These are phyloP conservation scores for Rattus rattus DNA, from an alignment of 2,113 vertebrate genomes.

Conservation along the genomic window DNA sequence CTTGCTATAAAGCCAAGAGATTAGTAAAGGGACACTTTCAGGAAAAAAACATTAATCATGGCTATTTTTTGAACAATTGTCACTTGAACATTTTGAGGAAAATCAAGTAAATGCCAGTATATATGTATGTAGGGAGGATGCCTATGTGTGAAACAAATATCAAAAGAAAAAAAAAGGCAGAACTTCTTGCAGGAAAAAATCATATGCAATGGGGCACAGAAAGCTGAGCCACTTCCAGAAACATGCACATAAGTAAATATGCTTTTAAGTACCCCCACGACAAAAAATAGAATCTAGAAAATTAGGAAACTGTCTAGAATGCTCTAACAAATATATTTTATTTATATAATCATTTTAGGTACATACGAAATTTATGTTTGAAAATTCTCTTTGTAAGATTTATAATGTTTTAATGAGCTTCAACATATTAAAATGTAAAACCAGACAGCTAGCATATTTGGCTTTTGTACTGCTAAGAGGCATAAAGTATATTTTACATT, in stretches of 20 bases:
- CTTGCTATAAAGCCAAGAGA: neutral
- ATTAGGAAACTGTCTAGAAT: neutral
- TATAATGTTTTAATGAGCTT: neutral
- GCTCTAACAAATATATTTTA: neutral
- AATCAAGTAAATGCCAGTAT: neutral
- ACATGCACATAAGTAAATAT: neutral
- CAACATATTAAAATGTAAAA: neutral
- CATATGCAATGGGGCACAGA: neutral
- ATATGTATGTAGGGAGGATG: neutral
- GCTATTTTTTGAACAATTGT: neutral
- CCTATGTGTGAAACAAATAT: neutral
- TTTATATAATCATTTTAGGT: neutral
- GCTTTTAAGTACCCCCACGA: neutral
- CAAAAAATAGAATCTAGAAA: neutral
- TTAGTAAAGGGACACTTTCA: neutral
- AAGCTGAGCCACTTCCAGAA: neutral
- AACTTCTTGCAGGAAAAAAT: neutral
- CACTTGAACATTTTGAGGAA: neutral
- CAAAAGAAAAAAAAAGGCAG: neutral
- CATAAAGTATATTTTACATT: neutral
- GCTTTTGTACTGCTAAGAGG: neutral
- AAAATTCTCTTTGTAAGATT: neutral
- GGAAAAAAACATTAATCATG: neutral
- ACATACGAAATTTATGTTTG: neutral
- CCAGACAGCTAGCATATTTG: neutral